Conservation (phyloP, 2,113 vertebrate genomes). For the Scatophagus argus region DNA sequence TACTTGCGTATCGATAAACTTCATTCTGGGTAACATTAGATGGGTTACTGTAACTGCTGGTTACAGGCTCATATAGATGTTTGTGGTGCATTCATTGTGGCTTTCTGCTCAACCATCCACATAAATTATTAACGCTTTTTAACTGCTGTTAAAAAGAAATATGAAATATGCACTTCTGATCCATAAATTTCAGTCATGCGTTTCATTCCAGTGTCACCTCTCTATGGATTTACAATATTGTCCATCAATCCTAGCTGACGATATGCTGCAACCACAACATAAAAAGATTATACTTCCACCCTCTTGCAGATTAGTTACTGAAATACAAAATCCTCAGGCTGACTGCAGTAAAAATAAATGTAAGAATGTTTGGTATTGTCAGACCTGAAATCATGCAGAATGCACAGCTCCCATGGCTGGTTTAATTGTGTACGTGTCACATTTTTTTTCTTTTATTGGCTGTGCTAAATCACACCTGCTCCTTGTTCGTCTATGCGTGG, state of each 20-base stretch:
- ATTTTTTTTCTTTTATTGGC: conserved; percentile 87
- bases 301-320: conserved; percentile 44
- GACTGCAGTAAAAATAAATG: conserved; percentile 54
- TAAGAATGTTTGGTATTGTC: conserved; percentile 49
- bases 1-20: neutral
- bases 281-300: conserved; percentile 49
- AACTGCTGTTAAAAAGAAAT: conserved; percentile 75
- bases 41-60: conserved; percentile 43
- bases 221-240: conserved; percentile 60
- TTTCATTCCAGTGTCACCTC: conserved; percentile 58
- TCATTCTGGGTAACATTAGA: conserved; percentile 80
- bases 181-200: conserved; percentile 64
- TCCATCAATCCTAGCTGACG: conserved; percentile 61
- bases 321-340: conserved; percentile 36
- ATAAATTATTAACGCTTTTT: conserved; percentile 90
- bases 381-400: conserved; percentile 57
- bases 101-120: conserved; percentile 89
- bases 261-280: conserved; percentile 40
- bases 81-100: conserved; percentile 88
- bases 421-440: conserved; percentile 65
- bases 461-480: conserved; percentile 95
- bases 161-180: conserved; percentile 60
- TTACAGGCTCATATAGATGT: conserved; percentile 75
- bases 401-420: conserved; percentile 47
- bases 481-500: conserved; percentile 91